These are phyloP conservation scores for Scolopax bukidnonensis DNA, from an alignment of 2,797 vertebrate species.

Conservation along the genomic window DNA sequence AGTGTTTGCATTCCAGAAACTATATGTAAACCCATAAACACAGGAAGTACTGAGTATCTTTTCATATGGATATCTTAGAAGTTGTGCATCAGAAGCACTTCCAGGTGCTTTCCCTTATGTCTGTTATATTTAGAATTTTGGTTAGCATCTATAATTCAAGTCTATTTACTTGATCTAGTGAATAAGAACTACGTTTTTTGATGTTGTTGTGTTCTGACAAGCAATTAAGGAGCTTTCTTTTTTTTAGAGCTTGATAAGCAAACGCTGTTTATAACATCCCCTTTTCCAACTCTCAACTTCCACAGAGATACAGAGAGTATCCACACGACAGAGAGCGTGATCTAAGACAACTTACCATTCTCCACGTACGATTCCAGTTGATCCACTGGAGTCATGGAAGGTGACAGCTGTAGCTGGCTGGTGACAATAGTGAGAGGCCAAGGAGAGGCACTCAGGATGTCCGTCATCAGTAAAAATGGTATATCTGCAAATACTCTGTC, in stretches of 20 bases:
- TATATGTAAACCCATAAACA: background rate
- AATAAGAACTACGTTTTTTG: background rate
- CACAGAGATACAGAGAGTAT: background rate
- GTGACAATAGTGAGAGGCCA: slow-evolving; percentile 86
- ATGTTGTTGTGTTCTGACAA: background rate
- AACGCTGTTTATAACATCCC: background rate
- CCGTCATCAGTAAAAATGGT: slow-evolving; percentile 87
- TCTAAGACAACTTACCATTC: slow-evolving; percentile 77
- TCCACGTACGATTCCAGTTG: slow-evolving; percentile 86
- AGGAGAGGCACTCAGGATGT: slow-evolving; percentile 84
- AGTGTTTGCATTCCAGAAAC: background rate
- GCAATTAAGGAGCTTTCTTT: background rate
- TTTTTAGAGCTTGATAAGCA: background rate
- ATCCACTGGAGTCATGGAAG: slow-evolving; percentile 82
- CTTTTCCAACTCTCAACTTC: background rate
- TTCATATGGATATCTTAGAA: background rate
- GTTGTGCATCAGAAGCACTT: background rate
- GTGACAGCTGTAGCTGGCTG: slow-evolving; percentile 86
- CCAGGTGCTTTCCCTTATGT: background rate
- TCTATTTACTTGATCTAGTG: background rate
- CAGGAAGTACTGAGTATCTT: background rate
- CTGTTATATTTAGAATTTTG: background rate
- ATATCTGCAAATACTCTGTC: slow-evolving; percentile 86
- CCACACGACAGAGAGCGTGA: background rate
- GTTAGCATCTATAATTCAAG: background rate